Base-by-base conservation (phyloP, 1,140 invertebrate species). In the Whitmania pigra region DNA sequence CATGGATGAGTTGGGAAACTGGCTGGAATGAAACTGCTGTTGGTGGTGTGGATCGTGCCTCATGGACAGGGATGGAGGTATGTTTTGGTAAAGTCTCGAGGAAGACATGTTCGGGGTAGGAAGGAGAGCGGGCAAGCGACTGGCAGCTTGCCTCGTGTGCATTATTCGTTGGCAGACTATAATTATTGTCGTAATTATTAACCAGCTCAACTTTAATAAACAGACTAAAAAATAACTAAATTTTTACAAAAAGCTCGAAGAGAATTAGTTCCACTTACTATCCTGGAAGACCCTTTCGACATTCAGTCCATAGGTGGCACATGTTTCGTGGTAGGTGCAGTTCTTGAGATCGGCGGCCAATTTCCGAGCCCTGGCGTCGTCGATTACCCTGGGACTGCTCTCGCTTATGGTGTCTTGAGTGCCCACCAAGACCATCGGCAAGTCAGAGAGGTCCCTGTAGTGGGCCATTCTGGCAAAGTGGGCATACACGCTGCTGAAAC, bases 361-460 rank as follows among this genome's bases (percentile, higher is more conserved):
- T 85, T 95, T 96, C 77, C 92, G 85, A 68, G 93, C 94, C 76
- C 92, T 85, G 63, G 90, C 87, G 81, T 97, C 94, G 81, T 95
- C 93, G 77, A 98, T 93, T 40, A 95, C 89, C 72, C 94, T 87
- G 18, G 93, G 93, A 86, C 92, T 94, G 79, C 88, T 90, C 83
- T 95, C 93, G 84, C 90, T 94, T 79, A 96, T 94, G 76, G 92
- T 90, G 88, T 97, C 94, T 89, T 97, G 93, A 70, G 94, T 97
- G 71, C 94, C 95, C 66, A 98, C 93, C 74, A 98, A 86, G 81
- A 98, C 94, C 79, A 97, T 87, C 60, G 95, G 95, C 79, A 97
- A 88, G 81, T 97, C 93, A 55, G 88, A 87, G 69, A 91, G 88
- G 83, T 93, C 94, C 74, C 94, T 85, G 83, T 91, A 95, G 80